Evolutionary conservation across 2,888 invertebrate species (phyloP).

Genomic region (Aproaerema taeniolella): DNA sequence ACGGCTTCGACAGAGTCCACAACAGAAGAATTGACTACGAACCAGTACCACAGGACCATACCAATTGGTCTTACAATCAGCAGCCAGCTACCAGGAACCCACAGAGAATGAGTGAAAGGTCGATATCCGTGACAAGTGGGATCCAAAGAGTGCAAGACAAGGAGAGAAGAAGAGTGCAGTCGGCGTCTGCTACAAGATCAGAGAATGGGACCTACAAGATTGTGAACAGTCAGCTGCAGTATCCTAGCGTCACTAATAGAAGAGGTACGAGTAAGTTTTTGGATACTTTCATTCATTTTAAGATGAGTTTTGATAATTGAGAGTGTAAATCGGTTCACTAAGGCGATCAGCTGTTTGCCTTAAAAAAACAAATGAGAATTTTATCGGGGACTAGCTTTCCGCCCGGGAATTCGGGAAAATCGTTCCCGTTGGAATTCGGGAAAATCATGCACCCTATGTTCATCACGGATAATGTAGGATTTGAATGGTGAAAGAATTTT

Average conservation of each 20-base stretch:
- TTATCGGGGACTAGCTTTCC: too few relatives aligned
- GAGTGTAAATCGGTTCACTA: too few relatives aligned
- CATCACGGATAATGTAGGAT: too few relatives aligned
- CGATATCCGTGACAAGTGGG: slow-evolving; percentile 14
- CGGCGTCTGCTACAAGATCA: slow-evolving; percentile 8
- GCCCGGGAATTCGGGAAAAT: too few relatives aligned
- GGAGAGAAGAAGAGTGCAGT: slow-evolving; percentile 14
- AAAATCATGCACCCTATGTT: too few relatives aligned
- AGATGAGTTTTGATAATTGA: too few relatives aligned
- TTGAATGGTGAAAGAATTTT: too few relatives aligned
- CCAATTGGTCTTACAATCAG: too few relatives aligned
- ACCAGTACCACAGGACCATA: neutral
- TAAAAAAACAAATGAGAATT: too few relatives aligned
- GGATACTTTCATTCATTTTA: too few relatives aligned
- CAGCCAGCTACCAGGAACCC: slow-evolving; percentile 1
- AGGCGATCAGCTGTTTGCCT: too few relatives aligned
- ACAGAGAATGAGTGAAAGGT: slow-evolving; percentile 13
- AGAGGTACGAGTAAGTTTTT: slow-evolving; percentile 14
- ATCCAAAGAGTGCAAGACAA: slow-evolving; percentile 20
- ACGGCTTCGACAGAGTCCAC: neutral
- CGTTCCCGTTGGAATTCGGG: too few relatives aligned
- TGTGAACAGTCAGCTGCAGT: slow-evolving; percentile 27
- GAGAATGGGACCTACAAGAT: slow-evolving; percentile 32
- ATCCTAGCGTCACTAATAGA: slow-evolving; percentile 22
- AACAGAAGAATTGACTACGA: slow-evolving; percentile 1